Base-by-base conservation (phyloP, 2,888 invertebrate species). In the Cryptocheilus praepositus region DNA sequence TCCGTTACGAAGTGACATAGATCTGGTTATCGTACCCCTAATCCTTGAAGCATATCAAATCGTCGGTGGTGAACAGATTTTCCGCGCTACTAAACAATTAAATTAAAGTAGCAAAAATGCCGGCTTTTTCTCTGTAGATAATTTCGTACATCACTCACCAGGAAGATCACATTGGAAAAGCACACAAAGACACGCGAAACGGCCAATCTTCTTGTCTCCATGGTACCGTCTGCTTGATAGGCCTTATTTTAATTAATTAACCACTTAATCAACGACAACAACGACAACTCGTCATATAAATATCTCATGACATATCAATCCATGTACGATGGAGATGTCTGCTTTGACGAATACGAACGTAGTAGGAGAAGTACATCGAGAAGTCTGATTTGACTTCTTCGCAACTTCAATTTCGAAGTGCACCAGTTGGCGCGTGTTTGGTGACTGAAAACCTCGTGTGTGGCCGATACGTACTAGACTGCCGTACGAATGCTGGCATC, bases 131-230 rank as follows among this genome's bases (percentile, higher is more conserved):
- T 11, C 36, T 4, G 8, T 1, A 36, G 36, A 2, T 11, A 36
- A 28, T 5, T 7, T 25, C 1, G 36, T 11, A 11, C 11, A 11
- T 1, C 28, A 81, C 86, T 86, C 57, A 88, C 88, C 80, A 88
- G 72, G 64, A 88, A 88, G 18, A 88, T 71, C n/a, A 88, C 80
- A 69, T 88, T 88, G 60, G 86, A 84, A 61, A 85, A 88, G 66
- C 86, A 88, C 64, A 88, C 83, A 63, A 87, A 86, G 18, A 81
- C 83, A 66, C 82, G 84, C 8, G 85, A 81, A 28, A 81, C 65
- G 13, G 77, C 80, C 25, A 85, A 70, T 43, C 74, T 80, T 62
- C 73, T 77, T 3, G 77, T 77, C 67, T 82, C 83, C 85, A 86
- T 85, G 2, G 8, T 11, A 36, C 36, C 13, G 36, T 7, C 13